These are phyloP conservation scores for Ophraella communa DNA, from an alignment of 2,888 invertebrate species.

Conservation along the genomic window DNA sequence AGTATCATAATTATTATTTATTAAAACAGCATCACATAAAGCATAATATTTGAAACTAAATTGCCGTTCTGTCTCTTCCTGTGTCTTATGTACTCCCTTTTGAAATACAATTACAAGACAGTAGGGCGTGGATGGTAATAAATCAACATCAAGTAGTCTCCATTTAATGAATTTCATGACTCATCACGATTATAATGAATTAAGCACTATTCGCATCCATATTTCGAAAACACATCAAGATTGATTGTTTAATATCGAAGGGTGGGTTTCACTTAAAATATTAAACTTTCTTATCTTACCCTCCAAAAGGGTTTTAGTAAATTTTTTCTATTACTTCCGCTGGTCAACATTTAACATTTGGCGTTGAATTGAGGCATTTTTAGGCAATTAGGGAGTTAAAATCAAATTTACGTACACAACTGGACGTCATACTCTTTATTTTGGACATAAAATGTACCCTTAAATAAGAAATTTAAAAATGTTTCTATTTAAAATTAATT, in stretches of 20 bases:
- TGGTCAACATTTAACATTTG: no score
- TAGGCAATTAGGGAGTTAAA: no score
- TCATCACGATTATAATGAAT: conserved; percentile 46
- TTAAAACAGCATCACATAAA: no score
- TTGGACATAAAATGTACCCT: no score
- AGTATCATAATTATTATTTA: no score
- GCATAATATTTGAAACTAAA: conserved; percentile 16
- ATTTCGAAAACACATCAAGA: conserved; percentile 38
- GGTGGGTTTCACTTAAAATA: neutral
- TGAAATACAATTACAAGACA: conserved; percentile 22
- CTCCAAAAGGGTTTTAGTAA: no score
- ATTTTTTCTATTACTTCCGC: no score
- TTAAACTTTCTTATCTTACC: neutral
- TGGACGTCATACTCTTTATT: no score
- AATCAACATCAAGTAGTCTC: conserved; percentile 43
- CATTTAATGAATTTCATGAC: conserved; percentile 45
- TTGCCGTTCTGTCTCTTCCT: conserved; percentile 6
- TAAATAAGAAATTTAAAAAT: no score
- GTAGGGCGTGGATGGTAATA: conserved; percentile 34
- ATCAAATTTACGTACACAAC: no score
- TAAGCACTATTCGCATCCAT: conserved; percentile 39
- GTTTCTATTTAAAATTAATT: no score
- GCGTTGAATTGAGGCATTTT: no score
- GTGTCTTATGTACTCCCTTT: conserved; percentile 14
- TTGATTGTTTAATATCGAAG: conserved; percentile 35